Evolutionary conservation across 2,888 invertebrate genomes (phyloP).

Genomic region (Rhamphomyia laevipes): DNA sequence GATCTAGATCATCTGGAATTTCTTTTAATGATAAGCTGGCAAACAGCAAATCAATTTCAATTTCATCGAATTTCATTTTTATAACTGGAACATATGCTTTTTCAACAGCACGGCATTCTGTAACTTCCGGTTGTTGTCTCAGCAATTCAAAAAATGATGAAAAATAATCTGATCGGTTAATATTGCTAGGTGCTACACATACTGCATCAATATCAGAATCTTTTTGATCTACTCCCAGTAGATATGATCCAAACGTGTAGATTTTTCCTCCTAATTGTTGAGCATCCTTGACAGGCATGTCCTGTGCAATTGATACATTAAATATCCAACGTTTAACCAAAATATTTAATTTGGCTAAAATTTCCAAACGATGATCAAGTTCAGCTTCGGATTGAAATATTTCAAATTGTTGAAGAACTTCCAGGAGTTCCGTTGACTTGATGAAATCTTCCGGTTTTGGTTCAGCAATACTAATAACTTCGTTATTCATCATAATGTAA

Average conservation of each 20-base stretch:
- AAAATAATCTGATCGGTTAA: slow-evolving; percentile 90
- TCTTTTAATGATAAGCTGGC: slow-evolving; percentile 90
- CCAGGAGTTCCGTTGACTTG: slow-evolving; percentile 58
- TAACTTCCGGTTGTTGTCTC: slow-evolving; percentile 74
- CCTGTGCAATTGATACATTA: slow-evolving; percentile 75
- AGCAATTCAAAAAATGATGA: slow-evolving; percentile 85
- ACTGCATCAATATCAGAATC: slow-evolving; percentile 99
- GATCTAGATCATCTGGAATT: slow-evolving; percentile 80
- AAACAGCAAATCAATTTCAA: slow-evolving; percentile 98
- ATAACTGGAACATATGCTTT: slow-evolving; percentile 99
- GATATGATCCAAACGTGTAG: slow-evolving; percentile 98
- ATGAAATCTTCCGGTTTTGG: slow-evolving; percentile 61
- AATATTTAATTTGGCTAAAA: slow-evolving; percentile 72
- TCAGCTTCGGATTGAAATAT: slow-evolving; percentile 87
- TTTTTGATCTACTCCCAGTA: slow-evolving; percentile 88
- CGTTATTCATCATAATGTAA: no score
- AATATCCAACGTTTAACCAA: slow-evolving; percentile 91
- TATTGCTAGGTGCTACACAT: slow-evolving; percentile 94
- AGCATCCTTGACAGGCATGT: slow-evolving; percentile 84
- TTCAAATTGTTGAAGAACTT: slow-evolving; percentile 67
- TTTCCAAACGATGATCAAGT: slow-evolving; percentile 78
- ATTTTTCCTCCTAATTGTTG: slow-evolving; percentile 94
- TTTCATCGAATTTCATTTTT: slow-evolving; percentile 97
- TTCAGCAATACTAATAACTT: slow-evolving; percentile 77
- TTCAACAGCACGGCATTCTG: slow-evolving; percentile 80